Evolutionary conservation across 2,113 vertebrate genomes (phyloP).

Genomic region (Anoplopoma fimbria): DNA sequence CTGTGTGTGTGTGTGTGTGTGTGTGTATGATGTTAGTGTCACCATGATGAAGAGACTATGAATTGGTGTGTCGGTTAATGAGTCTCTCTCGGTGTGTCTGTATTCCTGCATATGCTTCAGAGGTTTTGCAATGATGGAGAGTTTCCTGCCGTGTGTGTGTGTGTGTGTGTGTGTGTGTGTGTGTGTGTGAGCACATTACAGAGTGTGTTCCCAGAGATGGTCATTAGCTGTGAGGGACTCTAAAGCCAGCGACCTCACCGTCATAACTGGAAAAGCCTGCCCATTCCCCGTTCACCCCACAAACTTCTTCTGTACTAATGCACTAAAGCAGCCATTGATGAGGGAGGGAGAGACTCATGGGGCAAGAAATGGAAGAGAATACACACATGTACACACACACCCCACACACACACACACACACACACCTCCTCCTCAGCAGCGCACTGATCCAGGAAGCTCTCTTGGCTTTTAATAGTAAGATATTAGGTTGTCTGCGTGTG

Average conservation of each 20-base stretch:
- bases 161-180: conserved; percentile 33
- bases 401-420: conserved; percentile 1
- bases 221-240: conserved; percentile 75
- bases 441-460: conserved; percentile 1
- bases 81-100: conserved; percentile 47
- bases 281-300: conserved; percentile 44
- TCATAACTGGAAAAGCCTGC: conserved; percentile 57
- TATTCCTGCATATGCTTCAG: conserved; percentile 59
- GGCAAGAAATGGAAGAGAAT: background rate
- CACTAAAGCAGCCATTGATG: conserved; percentile 55
- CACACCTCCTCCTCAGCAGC: background rate
- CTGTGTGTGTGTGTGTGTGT: conserved; percentile 17
- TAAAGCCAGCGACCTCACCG: conserved; percentile 58
- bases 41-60: conserved; percentile 69
- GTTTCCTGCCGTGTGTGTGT: conserved; percentile 17
- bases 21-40: conserved; percentile 47
- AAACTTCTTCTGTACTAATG: conserved; percentile 66
- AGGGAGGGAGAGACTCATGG: conserved; percentile 33
- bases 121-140: conserved; percentile 69
- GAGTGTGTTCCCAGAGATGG: conserved; percentile 56
- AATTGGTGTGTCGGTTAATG: conserved; percentile 61
- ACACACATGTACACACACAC: background rate
- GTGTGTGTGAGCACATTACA: conserved; percentile 24
- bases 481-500: background rate
- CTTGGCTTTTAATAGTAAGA: background rate